phyloP scores from a whole-genome alignment of 2,797 vertebrate species.

The Borostomias antarcticus region DNA sequence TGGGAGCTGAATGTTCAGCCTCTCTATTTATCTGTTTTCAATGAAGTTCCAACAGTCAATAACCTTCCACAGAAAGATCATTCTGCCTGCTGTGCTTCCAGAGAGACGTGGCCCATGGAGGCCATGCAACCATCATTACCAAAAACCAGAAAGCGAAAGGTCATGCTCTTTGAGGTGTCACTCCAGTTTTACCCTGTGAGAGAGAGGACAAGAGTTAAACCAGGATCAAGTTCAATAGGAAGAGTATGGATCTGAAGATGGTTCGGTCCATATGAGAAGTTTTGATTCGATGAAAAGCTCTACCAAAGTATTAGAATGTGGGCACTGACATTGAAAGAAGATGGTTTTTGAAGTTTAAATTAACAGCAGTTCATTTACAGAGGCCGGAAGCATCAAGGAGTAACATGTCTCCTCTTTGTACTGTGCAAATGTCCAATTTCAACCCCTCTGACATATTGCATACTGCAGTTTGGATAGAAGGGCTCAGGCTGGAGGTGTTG shows the following conservation, averaged over 20 bases:
- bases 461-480: slow-evolving; percentile 36
- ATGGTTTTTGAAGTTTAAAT: slow-evolving; percentile 33
- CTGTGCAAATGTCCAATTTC: slow-evolving; percentile 45
- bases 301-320: slow-evolving; percentile 11
- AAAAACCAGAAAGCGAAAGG: slow-evolving; percentile 50
- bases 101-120: slow-evolving; percentile 31
- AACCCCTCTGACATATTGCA: slow-evolving; percentile 17
- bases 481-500: slow-evolving; percentile 65
- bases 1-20: slow-evolving; percentile 30
- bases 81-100: slow-evolving; percentile 8
- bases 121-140: slow-evolving; percentile 48
- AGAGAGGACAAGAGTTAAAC: slow-evolving; percentile 30
- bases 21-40: background rate
- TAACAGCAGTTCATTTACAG: slow-evolving; percentile 31
- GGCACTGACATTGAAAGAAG: slow-evolving; percentile 5
- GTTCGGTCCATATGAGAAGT: slow-evolving; percentile 5
- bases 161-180: slow-evolving; percentile 45
- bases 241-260: slow-evolving; percentile 18
- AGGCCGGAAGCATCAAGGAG: background rate
- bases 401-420: slow-evolving; percentile 25
- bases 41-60: slow-evolving; percentile 11
- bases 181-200: slow-evolving; percentile 46
- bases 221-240: too few species aligned
- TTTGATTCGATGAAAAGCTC: background rate
- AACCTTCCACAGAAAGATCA: slow-evolving; percentile 9